A percentile compares a stretch with the other conserved stretches of the same genome.
These are phyloP conservation scores for Ganaspis brasiliensis DNA, from an alignment of 2,888 invertebrate species.

Conservation along the genomic window DNA sequence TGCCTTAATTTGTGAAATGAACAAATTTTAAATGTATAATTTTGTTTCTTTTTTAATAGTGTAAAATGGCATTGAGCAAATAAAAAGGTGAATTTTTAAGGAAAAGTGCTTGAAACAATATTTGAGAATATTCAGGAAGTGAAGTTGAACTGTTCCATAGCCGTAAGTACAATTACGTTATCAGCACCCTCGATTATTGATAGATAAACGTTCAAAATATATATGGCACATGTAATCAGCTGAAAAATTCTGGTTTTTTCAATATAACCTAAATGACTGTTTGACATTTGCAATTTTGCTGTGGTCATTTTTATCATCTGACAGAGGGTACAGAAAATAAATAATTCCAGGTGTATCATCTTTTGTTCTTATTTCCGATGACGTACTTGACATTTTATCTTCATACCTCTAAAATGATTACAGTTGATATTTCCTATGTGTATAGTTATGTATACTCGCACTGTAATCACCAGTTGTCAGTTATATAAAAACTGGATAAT, in stretches of 20 bases:
- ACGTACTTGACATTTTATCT: neutral
- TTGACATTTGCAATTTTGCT: neutral
- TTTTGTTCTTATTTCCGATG: neutral
- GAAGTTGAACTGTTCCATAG: neutral
- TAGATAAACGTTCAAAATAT: neutral
- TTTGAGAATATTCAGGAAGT: conserved; percentile 2
- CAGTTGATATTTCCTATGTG: neutral
- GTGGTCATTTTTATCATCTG: neutral
- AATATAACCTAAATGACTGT: neutral
- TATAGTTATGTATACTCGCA: neutral
- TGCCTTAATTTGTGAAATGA: neutral
- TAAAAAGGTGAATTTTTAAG: neutral
- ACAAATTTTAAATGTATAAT: neutral
- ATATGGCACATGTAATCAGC: neutral
- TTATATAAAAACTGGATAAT: no score
- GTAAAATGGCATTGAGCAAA: neutral
- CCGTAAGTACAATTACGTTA: neutral
- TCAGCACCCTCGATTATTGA: neutral
- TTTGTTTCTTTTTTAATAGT: neutral
- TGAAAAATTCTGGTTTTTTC: neutral
- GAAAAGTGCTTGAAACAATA: neutral
- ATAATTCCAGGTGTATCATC: neutral
- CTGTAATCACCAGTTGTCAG: neutral
- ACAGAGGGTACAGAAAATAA: neutral
- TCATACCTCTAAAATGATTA: neutral